Evolutionary conservation across 2,888 invertebrate genomes (phyloP).

Genomic region (Elysia crispata): DNA sequence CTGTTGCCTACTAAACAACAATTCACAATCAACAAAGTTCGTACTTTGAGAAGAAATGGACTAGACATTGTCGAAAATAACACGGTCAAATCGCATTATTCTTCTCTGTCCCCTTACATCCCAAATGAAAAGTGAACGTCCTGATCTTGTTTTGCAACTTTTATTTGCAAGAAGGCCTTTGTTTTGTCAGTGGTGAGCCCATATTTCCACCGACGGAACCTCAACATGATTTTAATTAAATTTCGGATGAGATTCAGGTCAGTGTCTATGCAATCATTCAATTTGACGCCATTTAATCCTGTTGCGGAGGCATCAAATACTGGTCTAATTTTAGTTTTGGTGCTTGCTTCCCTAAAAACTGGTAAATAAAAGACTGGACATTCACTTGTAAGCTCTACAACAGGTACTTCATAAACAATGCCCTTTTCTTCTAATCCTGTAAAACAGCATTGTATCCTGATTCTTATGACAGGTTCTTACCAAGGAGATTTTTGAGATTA

Average conservation of each 20-base stretch:
- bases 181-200: no score
- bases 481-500: no score
- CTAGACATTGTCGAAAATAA: conserved; percentile 42
- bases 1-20: no score
- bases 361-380: conserved; percentile 44
- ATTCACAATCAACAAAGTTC: no score
- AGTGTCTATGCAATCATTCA: conserved; percentile 55
- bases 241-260: conserved; percentile 51
- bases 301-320: conserved; percentile 58
- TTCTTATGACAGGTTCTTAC: no score
- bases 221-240: conserved; percentile 47
- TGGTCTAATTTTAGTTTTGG: conserved; percentile 57
- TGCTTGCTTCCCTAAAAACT: conserved; percentile 34
- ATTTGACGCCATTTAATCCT: conserved; percentile 34
- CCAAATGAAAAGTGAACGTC: conserved; percentile 52
- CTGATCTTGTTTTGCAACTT: no score
- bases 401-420: conserved; percentile 24
- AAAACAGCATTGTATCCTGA: conserved; percentile 21
- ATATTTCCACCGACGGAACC: conserved; percentile 49
- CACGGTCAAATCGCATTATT: conserved; percentile 40
- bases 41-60: conserved; percentile 51
- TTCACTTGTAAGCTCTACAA: neutral
- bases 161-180: no score
- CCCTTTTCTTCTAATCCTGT: conserved; percentile 11
- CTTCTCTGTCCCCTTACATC: conserved; percentile 18